phyloP scores from a whole-genome alignment of 64 coral and sea anemone species.

The Stylophora pistillata region DNA sequence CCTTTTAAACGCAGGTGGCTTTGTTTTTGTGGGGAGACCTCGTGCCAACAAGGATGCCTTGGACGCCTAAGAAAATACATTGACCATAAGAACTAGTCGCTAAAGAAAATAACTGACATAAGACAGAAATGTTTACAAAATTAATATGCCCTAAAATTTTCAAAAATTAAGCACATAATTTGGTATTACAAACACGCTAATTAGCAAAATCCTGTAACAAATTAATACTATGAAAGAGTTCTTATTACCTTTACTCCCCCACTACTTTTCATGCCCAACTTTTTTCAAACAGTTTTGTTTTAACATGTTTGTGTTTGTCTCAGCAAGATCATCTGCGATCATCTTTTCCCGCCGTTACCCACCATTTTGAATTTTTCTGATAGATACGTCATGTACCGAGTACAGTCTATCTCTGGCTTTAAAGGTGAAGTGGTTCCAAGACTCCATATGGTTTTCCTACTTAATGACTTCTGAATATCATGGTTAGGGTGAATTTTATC shows the following conservation, averaged over 20 bases:
- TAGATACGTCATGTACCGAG: no score
- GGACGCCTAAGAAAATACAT: conserved; percentile 55
- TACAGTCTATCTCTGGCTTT: no score
- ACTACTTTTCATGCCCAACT: conserved; percentile 25
- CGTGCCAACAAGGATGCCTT: conserved; percentile 84
- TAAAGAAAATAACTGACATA: no score
- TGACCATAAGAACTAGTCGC: not conserved
- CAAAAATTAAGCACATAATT: not conserved
- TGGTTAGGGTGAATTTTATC: no score
- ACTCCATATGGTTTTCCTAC: not conserved
- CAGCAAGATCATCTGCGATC: not conserved
- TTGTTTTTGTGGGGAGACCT: conserved; percentile 86
- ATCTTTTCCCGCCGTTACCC: conserved; percentile 1
- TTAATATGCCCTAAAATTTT: not conserved
- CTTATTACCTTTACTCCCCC: not conserved
- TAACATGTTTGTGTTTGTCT: not conserved
- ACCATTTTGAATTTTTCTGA: conserved; percentile 31
- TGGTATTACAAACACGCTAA: not conserved
- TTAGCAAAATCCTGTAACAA: not conserved
- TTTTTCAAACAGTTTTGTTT: not conserved
- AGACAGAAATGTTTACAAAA: not conserved
- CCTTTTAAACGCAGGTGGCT: conserved; percentile 60
- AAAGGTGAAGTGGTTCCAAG: no score
- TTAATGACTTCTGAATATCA: not conserved
- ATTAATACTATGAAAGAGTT: not conserved